These are phyloP conservation scores for Passer montanus DNA, from an alignment of 2,113 vertebrate genomes.

Conservation along the genomic window DNA sequence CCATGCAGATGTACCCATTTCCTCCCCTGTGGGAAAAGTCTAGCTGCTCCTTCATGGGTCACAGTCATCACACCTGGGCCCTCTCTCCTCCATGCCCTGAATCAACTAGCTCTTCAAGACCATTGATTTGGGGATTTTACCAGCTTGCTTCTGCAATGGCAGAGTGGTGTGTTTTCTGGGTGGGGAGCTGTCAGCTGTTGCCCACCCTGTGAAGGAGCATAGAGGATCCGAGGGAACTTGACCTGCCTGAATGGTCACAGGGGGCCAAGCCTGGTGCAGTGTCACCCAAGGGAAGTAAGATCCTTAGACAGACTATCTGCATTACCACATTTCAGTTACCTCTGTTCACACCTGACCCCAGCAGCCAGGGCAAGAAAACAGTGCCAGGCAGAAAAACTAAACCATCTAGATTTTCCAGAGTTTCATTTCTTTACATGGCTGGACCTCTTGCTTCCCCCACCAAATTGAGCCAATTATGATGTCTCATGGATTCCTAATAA, in stretches of 20 bases:
- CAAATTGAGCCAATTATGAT: background rate
- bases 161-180: background rate
- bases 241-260: background rate
- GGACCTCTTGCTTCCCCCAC: background rate
- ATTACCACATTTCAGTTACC: background rate
- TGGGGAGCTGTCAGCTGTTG: background rate
- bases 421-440: background rate
- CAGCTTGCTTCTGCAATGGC: background rate
- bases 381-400: background rate
- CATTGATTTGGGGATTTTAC: background rate
- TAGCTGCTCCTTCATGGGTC: background rate
- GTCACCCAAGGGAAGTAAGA: background rate
- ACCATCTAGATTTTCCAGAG: background rate
- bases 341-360: background rate
- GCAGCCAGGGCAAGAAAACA: background rate
- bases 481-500: background rate
- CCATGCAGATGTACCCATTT: background rate
- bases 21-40: background rate
- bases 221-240: background rate
- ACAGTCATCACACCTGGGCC: background rate
- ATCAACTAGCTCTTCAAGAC: background rate
- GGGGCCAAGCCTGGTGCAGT: background rate
- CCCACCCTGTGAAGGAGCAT: fast-evolving
- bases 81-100: background rate
- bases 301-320: background rate